Evolutionary conservation across 1,140 invertebrate genomes (phyloP), one percentile per base, ranked within the genome.

Genomic region (Drosophila neocordata): DNA sequence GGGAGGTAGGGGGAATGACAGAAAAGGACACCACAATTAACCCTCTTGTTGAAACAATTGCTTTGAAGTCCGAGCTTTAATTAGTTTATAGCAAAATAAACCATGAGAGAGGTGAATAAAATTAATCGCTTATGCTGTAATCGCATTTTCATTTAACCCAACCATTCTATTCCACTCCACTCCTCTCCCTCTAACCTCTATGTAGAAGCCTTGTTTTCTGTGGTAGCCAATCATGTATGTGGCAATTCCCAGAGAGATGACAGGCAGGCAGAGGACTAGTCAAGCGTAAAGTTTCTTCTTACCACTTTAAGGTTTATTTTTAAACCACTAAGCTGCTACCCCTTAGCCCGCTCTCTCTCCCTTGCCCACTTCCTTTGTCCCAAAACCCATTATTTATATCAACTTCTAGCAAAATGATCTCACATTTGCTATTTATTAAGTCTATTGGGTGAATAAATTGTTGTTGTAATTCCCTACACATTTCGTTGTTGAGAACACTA

Each of bases 51-150:
- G 18, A 24, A 56, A 75, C 65, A 77, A 69, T 73, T 63, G 65
- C 65, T 77, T 73, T 79, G 69, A 70, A 68, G 69, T 74, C 37
- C 34, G 48, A 44, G 70, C 82, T 88, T 87, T 82, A 88, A 79
- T 87, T 88, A 78, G 83, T 82, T 88, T 82, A 82, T 58, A 38
- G 34, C 70, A 69, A 53, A 79, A 71, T 69, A 74, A 27, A 18
- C 58, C 65, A 68, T n/a, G 59, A 53, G 60, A 71, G 74, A 74
- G 82, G 74, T 71, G 53, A 79, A 79, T 88, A 79, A 82, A 87
- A 72, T 79, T 79, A 88, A 87, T 88, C 83, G 75, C 67, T 87
- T 87, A 85, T 85, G 78, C 74, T 52, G 78, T 85, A 85, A 85
- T 87, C 83, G 82, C 65, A 82, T 87, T 85, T 78, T 20, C n/a